Evolutionary conservation across 1,140 invertebrate genomes (phyloP), one percentile per base, ranked within the genome.

Genomic region (Zaprionus gabonicus): DNA sequence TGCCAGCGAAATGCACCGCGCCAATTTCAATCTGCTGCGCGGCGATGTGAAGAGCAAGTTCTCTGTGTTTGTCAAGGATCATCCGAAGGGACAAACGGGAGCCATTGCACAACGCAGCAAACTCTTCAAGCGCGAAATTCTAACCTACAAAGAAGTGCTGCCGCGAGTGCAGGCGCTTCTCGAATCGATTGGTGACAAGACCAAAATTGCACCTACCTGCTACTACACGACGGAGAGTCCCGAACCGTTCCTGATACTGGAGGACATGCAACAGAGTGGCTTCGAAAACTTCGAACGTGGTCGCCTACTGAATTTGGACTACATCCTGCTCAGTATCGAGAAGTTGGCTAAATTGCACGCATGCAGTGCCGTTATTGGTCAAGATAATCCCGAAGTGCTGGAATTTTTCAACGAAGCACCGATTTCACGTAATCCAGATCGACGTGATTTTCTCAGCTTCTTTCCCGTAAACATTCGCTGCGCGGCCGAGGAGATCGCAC

Each of bases 261-360:
- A 93, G 34, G 92, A 93, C 23, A 78, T 93, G 78, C 76, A 80
- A 27, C 27, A 71, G 6, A 80, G 65, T 17, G 91, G 87, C 3
- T 93, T 78, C 51, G 85, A 91, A 41, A 92, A 92, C 46, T 92
- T 93, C 36, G 92, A 92, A 25, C 82, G 71, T 0, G 78, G 82
- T n/a, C 92, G 91, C 3, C 72, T 93, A 2, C 77, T 93, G 0
- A 93, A 93, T 63, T 67, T 92, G 65, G 92, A 93, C 57, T 91
- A 93, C 34, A 78, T 91, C 1, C 56, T 93, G 60, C 91, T 78
- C 27, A 81, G 81, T 25, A 71, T 95, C n/a, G 92, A 93, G 15
- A 94, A 94, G 72, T 65, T 95, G 53, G 95, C 94, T 0, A 94
- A 91, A 69, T 93, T 95, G 64, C 95, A 95, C 70, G 95, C 94